Conservation (phyloP, 2,888 invertebrate species). For the Campoplex nolae region DNA sequence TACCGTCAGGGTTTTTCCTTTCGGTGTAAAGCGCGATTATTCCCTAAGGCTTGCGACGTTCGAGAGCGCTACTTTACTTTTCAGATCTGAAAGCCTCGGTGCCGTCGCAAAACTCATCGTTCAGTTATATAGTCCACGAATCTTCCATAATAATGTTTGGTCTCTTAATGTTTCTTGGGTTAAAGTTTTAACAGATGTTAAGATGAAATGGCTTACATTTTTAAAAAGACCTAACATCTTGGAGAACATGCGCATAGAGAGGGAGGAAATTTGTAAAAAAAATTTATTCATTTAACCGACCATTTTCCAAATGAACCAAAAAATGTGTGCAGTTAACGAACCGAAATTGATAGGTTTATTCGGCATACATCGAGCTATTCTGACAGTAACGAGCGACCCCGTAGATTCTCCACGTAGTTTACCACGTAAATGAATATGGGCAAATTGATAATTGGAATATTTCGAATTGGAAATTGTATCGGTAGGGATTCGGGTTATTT, state of each 20-base stretch:
- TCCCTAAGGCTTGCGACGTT: slow-evolving; percentile 62
- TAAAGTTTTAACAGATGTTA: neutral
- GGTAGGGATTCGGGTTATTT: neutral
- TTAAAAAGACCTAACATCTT: too few species aligned
- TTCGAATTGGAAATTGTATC: neutral
- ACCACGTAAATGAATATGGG: neutral
- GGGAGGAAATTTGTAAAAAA: neutral
- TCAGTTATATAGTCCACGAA: slow-evolving; percentile 12
- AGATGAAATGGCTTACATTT: neutral
- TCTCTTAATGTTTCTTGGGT: neutral
- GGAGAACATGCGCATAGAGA: neutral
- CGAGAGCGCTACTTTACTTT: slow-evolving; percentile 55
- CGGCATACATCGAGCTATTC: neutral
- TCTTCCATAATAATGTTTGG: slow-evolving; percentile 23
- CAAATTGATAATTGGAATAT: neutral
- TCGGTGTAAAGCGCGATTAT: slow-evolving; percentile 63
- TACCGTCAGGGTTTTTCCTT: slow-evolving; percentile 48
- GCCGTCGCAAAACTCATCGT: neutral
- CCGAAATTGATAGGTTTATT: neutral
- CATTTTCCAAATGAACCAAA: neutral
- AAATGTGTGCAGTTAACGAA: neutral
- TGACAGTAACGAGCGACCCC: neutral
- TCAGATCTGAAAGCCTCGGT: slow-evolving; percentile 10
- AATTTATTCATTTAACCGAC: neutral
- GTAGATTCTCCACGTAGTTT: neutral